These are phyloP conservation scores for Odontesthes bonariensis DNA, from an alignment of 2,113 vertebrate genomes.

Conservation along the genomic window DNA sequence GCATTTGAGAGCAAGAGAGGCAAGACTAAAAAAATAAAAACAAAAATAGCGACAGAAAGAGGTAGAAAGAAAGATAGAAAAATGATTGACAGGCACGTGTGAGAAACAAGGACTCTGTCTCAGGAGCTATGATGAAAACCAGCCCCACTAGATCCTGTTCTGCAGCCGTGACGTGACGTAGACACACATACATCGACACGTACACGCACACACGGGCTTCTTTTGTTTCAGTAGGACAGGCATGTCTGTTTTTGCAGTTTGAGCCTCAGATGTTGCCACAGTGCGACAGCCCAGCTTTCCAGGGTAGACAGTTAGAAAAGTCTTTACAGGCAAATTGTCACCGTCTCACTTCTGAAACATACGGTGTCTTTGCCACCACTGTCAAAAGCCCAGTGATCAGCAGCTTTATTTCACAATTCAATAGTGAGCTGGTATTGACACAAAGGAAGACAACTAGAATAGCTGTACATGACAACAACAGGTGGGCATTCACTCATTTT, in stretches of 20 bases:
- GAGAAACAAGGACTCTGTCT: conserved; percentile 62
- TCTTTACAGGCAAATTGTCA: conserved; percentile 22
- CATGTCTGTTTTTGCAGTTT: conserved; percentile 41
- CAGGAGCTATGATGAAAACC: conserved; percentile 56
- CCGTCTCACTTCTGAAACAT: conserved; percentile 24
- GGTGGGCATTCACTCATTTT: no score
- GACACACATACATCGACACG: not conserved
- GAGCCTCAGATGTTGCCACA: conserved; percentile 31
- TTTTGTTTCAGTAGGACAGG: conserved; percentile 22
- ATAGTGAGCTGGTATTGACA: not conserved
- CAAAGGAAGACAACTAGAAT: no score
- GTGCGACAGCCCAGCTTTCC: conserved; percentile 46
- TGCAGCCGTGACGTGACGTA: conserved; percentile 18
- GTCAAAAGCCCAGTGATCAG: conserved; percentile 6
- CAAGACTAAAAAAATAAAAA: conserved; percentile 10
- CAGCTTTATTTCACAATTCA: not conserved
- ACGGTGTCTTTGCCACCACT: conserved; percentile 13
- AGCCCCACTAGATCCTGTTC: conserved; percentile 50
- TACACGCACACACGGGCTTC: not conserved
- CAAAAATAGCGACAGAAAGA: not conserved
- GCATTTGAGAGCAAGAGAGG: conserved; percentile 14
- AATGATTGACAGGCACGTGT: conserved; percentile 32
- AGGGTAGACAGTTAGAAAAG: conserved; percentile 33
- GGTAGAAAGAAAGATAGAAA: conserved; percentile 2
- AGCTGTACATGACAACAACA: not conserved